phyloP scores from a whole-genome alignment of 1,140 invertebrate species.

The Mya arenaria region DNA sequence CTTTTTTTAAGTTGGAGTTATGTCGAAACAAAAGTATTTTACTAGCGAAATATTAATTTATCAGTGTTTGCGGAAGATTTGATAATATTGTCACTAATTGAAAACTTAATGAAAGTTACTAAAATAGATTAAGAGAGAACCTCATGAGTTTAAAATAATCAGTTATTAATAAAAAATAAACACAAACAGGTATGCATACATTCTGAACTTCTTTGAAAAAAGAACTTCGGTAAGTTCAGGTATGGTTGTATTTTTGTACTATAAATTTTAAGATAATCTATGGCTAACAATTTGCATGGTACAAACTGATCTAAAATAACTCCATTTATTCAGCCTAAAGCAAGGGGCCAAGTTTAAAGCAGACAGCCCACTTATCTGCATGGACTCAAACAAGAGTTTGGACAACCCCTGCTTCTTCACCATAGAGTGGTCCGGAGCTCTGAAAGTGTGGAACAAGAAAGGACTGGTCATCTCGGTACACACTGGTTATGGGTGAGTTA shows the following conservation, averaged over 20 bases:
- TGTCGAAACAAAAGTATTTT: neutral
- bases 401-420: slow-evolving; percentile 10
- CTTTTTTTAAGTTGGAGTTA: neutral
- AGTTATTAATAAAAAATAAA: too few relatives aligned
- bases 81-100: too few relatives aligned
- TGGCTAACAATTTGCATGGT: neutral
- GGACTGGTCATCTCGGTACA: neutral
- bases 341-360: slow-evolving; percentile 8
- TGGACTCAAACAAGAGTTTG: neutral
- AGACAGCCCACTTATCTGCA: slow-evolving; percentile 32
- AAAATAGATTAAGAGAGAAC: too few relatives aligned
- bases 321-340: slow-evolving; percentile 27
- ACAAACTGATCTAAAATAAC: neutral
- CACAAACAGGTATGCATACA: too few relatives aligned
- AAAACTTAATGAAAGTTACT: too few relatives aligned
- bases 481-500: slow-evolving; percentile 22
- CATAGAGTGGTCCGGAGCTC: slow-evolving; percentile 40
- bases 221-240: neutral
- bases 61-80: too few relatives aligned
- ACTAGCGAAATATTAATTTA: neutral
- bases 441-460: slow-evolving; percentile 32
- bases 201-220: neutral
- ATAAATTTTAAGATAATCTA: neutral
- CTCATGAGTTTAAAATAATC: too few relatives aligned
- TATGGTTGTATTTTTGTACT: neutral